Base-by-base conservation (phyloP, 2,888 invertebrate genomes). In the Strigamia transsilvanica region DNA sequence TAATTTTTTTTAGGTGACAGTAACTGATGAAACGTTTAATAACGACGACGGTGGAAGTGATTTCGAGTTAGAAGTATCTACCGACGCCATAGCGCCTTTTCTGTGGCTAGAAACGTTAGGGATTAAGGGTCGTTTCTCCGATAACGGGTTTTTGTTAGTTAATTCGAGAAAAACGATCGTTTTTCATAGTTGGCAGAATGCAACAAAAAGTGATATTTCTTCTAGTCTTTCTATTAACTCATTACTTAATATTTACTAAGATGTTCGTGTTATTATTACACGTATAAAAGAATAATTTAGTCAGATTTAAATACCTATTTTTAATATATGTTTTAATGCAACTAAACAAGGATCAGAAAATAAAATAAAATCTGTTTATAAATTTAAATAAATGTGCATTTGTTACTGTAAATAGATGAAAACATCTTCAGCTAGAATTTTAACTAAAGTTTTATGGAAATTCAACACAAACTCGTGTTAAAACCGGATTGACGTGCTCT, bases 91-190 rank as follows among this genome's bases (percentile, higher is more conserved):
- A 23, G 87, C 88, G 18, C 85, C 87, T n/a, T 88, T 87, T 84
- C 87, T 88, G 5, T 88, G 87, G 87, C 83, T 88, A 38, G 87
- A 87, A 13, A 85, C 86, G 0, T 73, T 56, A n/a, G 85, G 85
- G 10, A 83, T 86, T 80, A 79, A 83, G 80, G 88, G 88, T 5
- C 84, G 85, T 38, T 88, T 88, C 84, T 87, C 87, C 1, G 87
- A 88, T 84, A 88, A 88, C 83, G 88, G 88, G 2, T 88, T 88
- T 84, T 84, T 87, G 7, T 85, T 88, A 86, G 82, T 85, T 9
- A 81, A 83, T 12, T 80, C 84, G n/a, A 41, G 15, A 3, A 83
- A 32, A 23, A 77, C 79, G 7, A 51, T 84, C 15, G 18, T 80
- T n/a, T 84, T 83, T 42, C 41, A 80, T n/a, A 41, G 41, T 23